phyloP scores from a whole-genome alignment of 2,113 vertebrate genomes.

The Thryonomys swinderianus region DNA sequence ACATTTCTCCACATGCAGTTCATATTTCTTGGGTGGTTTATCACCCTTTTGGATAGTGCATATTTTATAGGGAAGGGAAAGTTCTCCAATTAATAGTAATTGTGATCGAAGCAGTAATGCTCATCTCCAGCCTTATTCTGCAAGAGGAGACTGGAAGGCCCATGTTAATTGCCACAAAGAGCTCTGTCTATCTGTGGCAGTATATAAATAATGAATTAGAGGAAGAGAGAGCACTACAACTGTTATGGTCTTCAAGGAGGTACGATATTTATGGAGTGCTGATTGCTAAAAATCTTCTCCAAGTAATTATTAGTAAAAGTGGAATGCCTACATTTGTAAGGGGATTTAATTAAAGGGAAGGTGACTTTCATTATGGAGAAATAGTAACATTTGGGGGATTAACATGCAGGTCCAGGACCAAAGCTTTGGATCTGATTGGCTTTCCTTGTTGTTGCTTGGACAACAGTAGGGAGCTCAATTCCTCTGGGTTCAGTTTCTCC shows the following conservation, averaged over 20 bases:
- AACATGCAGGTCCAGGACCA: not conserved
- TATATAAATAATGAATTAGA: slow-evolving; percentile 82
- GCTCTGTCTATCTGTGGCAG: slow-evolving; percentile 72
- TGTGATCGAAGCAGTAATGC: slow-evolving; percentile 78
- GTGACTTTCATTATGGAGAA: slow-evolving; percentile 65
- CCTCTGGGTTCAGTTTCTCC: slow-evolving; percentile 63
- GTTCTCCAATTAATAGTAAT: slow-evolving; percentile 80
- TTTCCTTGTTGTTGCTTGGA: not conserved
- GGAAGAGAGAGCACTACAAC: slow-evolving; percentile 51
- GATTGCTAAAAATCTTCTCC: slow-evolving; percentile 77
- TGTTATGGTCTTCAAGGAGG: slow-evolving; percentile 58
- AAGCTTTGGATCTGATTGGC: not conserved
- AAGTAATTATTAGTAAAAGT: slow-evolving; percentile 79
- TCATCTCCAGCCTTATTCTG: slow-evolving; percentile 64
- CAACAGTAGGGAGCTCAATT: slow-evolving; percentile 39
- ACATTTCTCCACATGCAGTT: slow-evolving; percentile 50
- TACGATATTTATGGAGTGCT: slow-evolving; percentile 76
- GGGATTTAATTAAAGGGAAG: slow-evolving; percentile 79
- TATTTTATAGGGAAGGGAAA: slow-evolving; percentile 79
- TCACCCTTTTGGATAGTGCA: slow-evolving; percentile 76
- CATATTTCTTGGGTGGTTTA: slow-evolving; percentile 71
- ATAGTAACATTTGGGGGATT: slow-evolving; percentile 63
- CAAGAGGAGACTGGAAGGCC: slow-evolving; percentile 76
- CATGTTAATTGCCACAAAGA: slow-evolving; percentile 82
- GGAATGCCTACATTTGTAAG: slow-evolving; percentile 78